phyloP scores from a whole-genome alignment of 2,113 vertebrate species.

The Polypterus senegalus region DNA sequence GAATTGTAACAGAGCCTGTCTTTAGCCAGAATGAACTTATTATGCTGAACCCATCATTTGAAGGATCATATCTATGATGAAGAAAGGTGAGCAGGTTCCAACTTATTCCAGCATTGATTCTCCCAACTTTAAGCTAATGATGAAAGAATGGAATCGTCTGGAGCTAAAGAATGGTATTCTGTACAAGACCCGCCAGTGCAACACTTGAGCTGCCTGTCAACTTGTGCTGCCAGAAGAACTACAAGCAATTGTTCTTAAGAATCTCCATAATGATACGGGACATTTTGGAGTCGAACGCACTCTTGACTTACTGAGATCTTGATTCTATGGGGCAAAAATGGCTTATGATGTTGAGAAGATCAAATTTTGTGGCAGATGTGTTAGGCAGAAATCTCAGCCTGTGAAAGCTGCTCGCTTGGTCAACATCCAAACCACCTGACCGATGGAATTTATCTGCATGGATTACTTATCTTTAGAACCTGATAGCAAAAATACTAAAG shows the following conservation, averaged over 20 bases:
- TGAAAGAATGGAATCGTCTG: slow-evolving; percentile 6
- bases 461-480: slow-evolving; percentile 11
- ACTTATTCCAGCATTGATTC: no score
- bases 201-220: background rate
- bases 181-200: background rate
- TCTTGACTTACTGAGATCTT: slow-evolving; percentile 8
- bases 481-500: background rate
- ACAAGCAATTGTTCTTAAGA: slow-evolving; percentile 7
- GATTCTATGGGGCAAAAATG: slow-evolving; percentile 22
- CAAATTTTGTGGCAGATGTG: slow-evolving; percentile 8
- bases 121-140: background rate
- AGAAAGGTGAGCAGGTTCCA: background rate
- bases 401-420: background rate
- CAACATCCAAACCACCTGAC: background rate
- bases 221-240: slow-evolving; percentile 10
- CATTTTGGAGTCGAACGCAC: slow-evolving; percentile 18
- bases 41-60: background rate
- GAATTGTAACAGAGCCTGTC: background rate
- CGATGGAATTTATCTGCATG: slow-evolving; percentile 10
- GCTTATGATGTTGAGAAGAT: slow-evolving; percentile 9
- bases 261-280: slow-evolving; percentile 16
- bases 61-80: background rate
- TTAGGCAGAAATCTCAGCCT: background rate
- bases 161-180: slow-evolving; percentile 8
- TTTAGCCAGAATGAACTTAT: background rate